A percentile compares a stretch with the other conserved stretches of the same genome.
Conservation (phyloP, 2,113 vertebrate species). For the Sylvilagus bachmani region DNA sequence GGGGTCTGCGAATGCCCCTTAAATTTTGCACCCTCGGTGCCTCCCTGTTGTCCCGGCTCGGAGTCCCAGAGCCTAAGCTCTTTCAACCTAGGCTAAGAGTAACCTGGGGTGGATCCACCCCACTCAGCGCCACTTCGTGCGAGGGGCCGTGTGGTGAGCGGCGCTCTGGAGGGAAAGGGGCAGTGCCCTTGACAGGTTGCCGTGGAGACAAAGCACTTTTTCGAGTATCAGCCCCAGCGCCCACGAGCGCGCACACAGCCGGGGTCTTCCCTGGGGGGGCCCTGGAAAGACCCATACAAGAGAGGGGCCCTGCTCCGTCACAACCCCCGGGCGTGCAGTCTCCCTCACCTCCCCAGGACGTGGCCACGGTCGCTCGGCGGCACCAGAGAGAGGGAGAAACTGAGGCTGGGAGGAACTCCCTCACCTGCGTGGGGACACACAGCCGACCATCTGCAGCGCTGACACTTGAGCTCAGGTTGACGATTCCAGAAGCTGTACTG, state of each 20-base stretch:
- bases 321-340: rapidly evolving
- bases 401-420: not conserved
- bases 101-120: rapidly evolving
- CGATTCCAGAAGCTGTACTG: not conserved
- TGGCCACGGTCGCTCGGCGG: rapidly evolving
- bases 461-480: not conserved
- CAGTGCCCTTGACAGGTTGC: not conserved
- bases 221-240: not conserved
- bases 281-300: not conserved
- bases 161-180: not conserved
- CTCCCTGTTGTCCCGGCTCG: rapidly evolving
- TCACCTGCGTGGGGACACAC: not conserved
- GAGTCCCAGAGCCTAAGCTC: not conserved
- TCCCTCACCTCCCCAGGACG: not conserved
- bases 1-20: rapidly evolving
- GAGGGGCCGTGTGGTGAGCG: rapidly evolving
- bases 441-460: not conserved
- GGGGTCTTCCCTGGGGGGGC: not conserved
- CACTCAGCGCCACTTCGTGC: rapidly evolving
- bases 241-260: rapidly evolving
- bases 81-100: not conserved
- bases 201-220: not conserved
- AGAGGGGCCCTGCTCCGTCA: not conserved
- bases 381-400: not conserved
- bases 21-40: rapidly evolving